These are phyloP conservation scores for Sminthurides aquaticus DNA, from an alignment of 2,888 invertebrate genomes.

Conservation along the genomic window DNA sequence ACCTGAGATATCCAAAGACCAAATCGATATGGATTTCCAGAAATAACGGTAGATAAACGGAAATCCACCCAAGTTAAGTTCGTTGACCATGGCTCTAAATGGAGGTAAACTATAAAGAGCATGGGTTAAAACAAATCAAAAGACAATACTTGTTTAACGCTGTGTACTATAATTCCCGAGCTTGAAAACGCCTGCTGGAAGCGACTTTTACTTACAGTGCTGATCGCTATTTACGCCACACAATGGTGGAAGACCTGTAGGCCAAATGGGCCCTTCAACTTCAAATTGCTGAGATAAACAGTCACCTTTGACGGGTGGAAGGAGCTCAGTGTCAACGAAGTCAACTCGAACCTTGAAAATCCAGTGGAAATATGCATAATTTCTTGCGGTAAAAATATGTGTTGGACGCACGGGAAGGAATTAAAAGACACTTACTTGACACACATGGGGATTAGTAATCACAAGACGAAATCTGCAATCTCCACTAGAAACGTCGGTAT, in stretches of 20 bases:
- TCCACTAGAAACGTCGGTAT: constrained; percentile 31
- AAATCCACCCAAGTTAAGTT: constrained; percentile 41
- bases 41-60: constrained; percentile 36
- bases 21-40: constrained; percentile 41
- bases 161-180: too few relatives aligned
- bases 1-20: constrained; percentile 43
- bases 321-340: constrained; percentile 43
- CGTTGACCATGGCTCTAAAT: constrained; percentile 38
- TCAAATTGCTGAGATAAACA: constrained; percentile 42
- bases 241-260: constrained; percentile 41
- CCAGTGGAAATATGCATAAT: background rate
- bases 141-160: too few relatives aligned
- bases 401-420: background rate
- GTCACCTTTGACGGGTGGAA: constrained; percentile 41
- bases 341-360: constrained; percentile 39
- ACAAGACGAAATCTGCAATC: constrained; percentile 40
- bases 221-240: constrained; percentile 33
- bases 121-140: too few relatives aligned
- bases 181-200: too few relatives aligned
- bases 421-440: constrained; percentile 34
- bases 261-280: constrained; percentile 42
- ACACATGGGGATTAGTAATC: constrained; percentile 37
- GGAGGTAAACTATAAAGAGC: constrained; percentile 41
- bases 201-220: constrained; percentile 25
- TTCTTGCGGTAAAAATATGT: background rate